Evolutionary conservation across 35 echinoderm and acorn worm species (phyloP).

Genomic region (Lytechinus variegatus): DNA sequence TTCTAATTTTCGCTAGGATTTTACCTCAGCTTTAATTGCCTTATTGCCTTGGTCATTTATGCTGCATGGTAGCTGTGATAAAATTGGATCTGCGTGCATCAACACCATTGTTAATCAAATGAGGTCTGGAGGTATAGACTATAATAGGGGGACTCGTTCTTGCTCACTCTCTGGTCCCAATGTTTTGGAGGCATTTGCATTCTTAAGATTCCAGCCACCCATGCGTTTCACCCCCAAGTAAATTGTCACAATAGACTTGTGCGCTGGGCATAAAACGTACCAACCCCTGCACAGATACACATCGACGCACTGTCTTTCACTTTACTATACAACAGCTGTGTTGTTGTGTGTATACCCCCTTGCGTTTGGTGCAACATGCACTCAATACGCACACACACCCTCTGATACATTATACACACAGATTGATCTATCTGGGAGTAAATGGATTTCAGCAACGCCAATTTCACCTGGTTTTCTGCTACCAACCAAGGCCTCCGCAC

Average conservation of each 20-base stretch:
- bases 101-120: too few relatives aligned
- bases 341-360: background rate
- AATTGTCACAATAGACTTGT: background rate
- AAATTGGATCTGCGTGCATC: too few relatives aligned
- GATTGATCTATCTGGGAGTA: background rate
- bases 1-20: too few relatives aligned
- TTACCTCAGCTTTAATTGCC: too few relatives aligned
- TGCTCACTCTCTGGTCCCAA: background rate
- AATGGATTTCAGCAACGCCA: background rate
- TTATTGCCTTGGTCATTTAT: too few relatives aligned
- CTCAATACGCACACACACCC: background rate
- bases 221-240: conserved; percentile 37
- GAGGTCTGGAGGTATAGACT: conserved; percentile 15
- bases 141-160: background rate
- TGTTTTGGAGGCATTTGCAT: conserved; percentile 36
- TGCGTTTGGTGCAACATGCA: background rate
- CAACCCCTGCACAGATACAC: background rate
- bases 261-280: background rate
- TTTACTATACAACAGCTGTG: background rate
- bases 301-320: background rate
- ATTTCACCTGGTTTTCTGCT: conserved; percentile 5
- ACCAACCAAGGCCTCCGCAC: background rate
- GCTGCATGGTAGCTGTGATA: too few relatives aligned
- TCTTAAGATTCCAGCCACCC: conserved; percentile 13
- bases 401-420: background rate